Evolutionary conservation across 2,888 invertebrate species (phyloP).

Genomic region (Dendrolimus pini): DNA sequence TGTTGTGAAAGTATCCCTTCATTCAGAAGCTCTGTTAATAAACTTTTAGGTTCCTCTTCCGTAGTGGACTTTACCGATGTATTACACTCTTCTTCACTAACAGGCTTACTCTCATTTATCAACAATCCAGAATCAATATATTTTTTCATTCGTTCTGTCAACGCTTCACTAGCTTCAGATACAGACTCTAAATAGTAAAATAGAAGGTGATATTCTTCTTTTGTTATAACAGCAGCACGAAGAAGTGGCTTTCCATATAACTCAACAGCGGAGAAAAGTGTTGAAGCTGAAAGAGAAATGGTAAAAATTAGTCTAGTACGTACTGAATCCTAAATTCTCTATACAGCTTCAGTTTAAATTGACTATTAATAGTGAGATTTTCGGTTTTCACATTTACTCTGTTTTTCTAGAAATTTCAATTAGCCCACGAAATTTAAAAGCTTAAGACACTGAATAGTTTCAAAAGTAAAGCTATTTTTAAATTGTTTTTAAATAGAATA

Average conservation of each 20-base stretch:
- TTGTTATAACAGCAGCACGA: slow-evolving; percentile 65
- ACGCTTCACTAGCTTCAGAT: slow-evolving; percentile 64
- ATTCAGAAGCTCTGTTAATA: slow-evolving; percentile 60
- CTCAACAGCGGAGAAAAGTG: slow-evolving; percentile 78
- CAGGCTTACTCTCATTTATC: slow-evolving; percentile 36
- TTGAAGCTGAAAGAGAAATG: slow-evolving; percentile 60
- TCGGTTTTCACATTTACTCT: too few species aligned
- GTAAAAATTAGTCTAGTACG: slow-evolving; percentile 18
- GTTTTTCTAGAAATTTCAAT: too few species aligned
- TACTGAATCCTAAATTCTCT: neutral
- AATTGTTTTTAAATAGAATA: too few species aligned
- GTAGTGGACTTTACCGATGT: slow-evolving; percentile 29
- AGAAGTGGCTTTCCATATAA: slow-evolving; percentile 79
- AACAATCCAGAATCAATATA: slow-evolving; percentile 69
- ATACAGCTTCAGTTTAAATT: neutral
- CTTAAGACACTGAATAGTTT: too few species aligned
- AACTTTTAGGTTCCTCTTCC: slow-evolving; percentile 53
- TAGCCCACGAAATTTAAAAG: too few species aligned
- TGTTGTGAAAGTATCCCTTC: slow-evolving; percentile 65
- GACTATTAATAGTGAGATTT: too few species aligned
- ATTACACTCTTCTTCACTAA: slow-evolving; percentile 30
- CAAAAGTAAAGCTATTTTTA: too few species aligned
- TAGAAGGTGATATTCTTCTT: slow-evolving; percentile 71
- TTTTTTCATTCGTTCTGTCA: slow-evolving; percentile 67
- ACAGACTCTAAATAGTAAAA: slow-evolving; percentile 72